Conservation (phyloP, 2,113 vertebrate genomes). For the Erinaceus europaeus region DNA sequence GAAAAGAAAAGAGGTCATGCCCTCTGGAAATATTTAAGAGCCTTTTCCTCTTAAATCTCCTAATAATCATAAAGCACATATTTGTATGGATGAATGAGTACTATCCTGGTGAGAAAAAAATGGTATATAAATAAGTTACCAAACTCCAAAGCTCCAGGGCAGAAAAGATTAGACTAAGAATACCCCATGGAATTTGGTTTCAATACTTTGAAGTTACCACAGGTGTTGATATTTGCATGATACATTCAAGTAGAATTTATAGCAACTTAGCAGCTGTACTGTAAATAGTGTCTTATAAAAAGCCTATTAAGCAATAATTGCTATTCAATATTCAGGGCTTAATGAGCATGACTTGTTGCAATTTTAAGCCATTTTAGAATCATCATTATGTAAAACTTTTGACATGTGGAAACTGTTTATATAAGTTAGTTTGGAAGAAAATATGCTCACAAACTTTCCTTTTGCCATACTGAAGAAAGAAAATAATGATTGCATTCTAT, state of each 20-base stretch:
- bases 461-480: background rate
- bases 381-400: constrained; percentile 60
- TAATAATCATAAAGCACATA: background rate
- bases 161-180: constrained; percentile 34
- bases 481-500: constrained; percentile 7
- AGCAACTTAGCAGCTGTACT: constrained; percentile 63
- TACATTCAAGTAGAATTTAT: constrained; percentile 64
- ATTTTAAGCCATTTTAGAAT: constrained; percentile 56
- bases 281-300: constrained; percentile 67
- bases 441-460: background rate
- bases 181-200: background rate
- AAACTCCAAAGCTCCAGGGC: background rate
- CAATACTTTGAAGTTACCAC: constrained; percentile 33
- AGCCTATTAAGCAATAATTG: constrained; percentile 68
- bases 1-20: background rate
- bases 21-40: background rate
- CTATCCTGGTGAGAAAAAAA: background rate
- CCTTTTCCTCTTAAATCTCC: background rate
- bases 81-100: background rate
- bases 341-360: constrained; percentile 57
- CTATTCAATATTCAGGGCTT: constrained; percentile 70
- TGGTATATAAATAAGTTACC: background rate
- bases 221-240: constrained; percentile 72
- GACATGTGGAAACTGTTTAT: constrained; percentile 29
- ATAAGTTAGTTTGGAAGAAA: constrained; percentile 10